These are phyloP conservation scores for Potamarius usumacintae DNA, from an alignment of 2,113 vertebrate genomes.

Conservation along the genomic window DNA sequence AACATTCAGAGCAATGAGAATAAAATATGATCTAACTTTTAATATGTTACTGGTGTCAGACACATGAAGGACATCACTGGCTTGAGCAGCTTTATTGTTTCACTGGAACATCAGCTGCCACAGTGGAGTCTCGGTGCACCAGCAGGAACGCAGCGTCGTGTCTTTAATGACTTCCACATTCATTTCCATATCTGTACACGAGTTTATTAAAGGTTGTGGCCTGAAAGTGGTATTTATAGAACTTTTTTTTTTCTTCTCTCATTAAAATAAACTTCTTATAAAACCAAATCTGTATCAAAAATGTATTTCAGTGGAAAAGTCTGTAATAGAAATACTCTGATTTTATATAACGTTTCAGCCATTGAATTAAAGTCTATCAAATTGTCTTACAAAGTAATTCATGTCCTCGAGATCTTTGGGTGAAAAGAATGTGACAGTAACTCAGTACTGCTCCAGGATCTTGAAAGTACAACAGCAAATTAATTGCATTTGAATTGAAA, in stretches of 20 bases:
- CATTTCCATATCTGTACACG: not conserved
- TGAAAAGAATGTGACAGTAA: not conserved
- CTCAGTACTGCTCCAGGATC: not conserved
- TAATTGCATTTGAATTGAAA: not conserved
- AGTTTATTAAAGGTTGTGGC: not conserved
- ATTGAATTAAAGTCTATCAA: not conserved
- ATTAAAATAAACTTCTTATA: not conserved
- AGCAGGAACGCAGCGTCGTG: not conserved
- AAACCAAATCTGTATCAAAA: constrained; percentile 21
- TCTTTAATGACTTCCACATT: not conserved
- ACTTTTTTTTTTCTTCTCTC: not conserved
- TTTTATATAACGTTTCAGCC: not conserved
- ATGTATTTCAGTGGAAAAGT: not conserved
- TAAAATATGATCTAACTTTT: not conserved
- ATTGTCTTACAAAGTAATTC: constrained; percentile 2
- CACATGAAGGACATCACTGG: not conserved
- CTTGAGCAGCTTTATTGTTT: constrained; percentile 36
- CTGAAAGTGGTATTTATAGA: not conserved
- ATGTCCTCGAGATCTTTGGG: not conserved
- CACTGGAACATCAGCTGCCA: constrained; percentile 39
- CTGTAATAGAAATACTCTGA: not conserved
- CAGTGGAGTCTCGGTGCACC: constrained; percentile 21
- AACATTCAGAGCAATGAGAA: not conserved
- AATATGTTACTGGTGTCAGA: not conserved
- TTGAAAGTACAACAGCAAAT: not conserved